Conservation (phyloP, 2,113 vertebrate genomes). For the Prinia subflava region DNA sequence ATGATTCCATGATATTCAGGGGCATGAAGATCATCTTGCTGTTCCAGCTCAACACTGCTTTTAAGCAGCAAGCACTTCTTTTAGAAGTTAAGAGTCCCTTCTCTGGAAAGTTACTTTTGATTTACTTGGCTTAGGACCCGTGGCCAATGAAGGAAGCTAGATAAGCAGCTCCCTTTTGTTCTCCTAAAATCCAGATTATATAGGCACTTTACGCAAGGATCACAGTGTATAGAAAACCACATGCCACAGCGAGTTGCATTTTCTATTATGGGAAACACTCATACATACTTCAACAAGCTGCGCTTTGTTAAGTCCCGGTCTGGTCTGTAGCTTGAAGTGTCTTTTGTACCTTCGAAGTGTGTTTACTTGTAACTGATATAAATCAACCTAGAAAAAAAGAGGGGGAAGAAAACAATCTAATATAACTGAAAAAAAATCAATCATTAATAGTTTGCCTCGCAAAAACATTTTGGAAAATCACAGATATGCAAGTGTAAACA, state of each 20-base stretch:
- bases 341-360: constrained; percentile 85
- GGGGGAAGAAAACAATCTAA: background rate
- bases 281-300: constrained; percentile 82
- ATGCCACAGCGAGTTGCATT: background rate
- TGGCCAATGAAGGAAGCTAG: background rate
- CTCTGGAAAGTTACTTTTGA: background rate
- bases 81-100: background rate
- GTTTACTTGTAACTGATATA: constrained; percentile 85
- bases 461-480: background rate
- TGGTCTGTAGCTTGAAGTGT: constrained; percentile 85
- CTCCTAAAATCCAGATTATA: background rate
- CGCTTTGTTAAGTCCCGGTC: constrained; percentile 85
- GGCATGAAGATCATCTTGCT: background rate
- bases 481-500: background rate
- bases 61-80: background rate
- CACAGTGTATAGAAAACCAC: background rate
- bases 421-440: background rate
- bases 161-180: constrained; percentile 26
- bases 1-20: background rate
- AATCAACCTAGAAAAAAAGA: constrained; percentile 77
- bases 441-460: rapidly evolving
- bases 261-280: constrained; percentile 32
- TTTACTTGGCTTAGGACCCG: background rate
- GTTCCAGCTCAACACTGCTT: background rate
- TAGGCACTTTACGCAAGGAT: background rate